phyloP scores from a whole-genome alignment of 2,888 invertebrate genomes.

The Dolomedes plantarius region DNA sequence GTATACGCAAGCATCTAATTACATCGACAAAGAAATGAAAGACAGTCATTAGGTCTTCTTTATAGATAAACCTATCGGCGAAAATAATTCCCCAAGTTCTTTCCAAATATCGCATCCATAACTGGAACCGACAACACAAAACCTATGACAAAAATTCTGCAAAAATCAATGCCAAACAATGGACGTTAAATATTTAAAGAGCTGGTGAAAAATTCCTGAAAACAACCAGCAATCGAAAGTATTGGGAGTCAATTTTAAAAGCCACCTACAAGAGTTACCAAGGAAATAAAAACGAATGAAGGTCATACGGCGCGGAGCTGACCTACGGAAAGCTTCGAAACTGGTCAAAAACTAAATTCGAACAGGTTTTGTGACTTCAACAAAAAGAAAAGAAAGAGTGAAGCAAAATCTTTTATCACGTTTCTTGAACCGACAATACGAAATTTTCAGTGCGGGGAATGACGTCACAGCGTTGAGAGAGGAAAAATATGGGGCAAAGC shows the following conservation, averaged over 20 bases:
- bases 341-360: constrained; percentile 12
- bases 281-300: constrained; percentile 7
- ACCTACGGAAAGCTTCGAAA: background rate
- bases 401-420: background rate
- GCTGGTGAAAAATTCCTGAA: too few relatives aligned
- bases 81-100: too few relatives aligned
- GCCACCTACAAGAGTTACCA: background rate
- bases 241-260: background rate
- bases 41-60: too few relatives aligned
- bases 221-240: too few relatives aligned
- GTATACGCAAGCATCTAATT: too few relatives aligned
- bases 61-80: too few relatives aligned
- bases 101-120: too few relatives aligned
- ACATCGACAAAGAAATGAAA: too few relatives aligned
- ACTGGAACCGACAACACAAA: too few relatives aligned
- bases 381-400: background rate
- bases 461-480: background rate
- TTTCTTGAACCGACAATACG: background rate
- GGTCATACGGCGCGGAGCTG: background rate
- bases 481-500: background rate
- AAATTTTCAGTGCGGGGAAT: background rate
- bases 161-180: too few relatives aligned
- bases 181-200: too few relatives aligned
- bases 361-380: constrained; percentile 9
- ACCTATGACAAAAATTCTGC: too few relatives aligned